A percentile compares a stretch with the other conserved stretches of the same genome.
These are phyloP conservation scores for Philereme transversata DNA, from an alignment of 2,888 invertebrate genomes.

Conservation along the genomic window DNA sequence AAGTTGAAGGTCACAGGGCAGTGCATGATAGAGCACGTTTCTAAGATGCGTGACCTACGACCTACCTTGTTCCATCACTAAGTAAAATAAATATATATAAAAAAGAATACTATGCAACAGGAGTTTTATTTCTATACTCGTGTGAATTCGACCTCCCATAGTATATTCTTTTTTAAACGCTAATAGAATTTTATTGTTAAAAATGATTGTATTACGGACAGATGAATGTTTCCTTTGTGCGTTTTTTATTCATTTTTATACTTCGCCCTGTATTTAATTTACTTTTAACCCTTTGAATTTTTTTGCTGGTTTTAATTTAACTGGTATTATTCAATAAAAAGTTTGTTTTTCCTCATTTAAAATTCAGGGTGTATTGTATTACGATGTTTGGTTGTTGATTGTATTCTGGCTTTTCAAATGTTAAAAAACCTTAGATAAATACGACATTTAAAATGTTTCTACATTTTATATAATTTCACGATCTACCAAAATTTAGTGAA, in stretches of 20 bases:
- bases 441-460: no score
- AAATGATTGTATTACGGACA: constrained; percentile 33
- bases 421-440: no score
- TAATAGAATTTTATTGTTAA: constrained; percentile 27
- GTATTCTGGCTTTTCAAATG: not conserved
- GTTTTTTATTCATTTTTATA: constrained; percentile 35
- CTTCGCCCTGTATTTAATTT: constrained; percentile 21
- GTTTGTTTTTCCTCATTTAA: constrained; percentile 9
- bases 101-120: no score
- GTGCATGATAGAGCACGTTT: no score
- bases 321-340: constrained; percentile 24
- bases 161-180: not conserved
- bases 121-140: no score
- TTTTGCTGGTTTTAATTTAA: constrained; percentile 16
- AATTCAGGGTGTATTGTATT: not conserved
- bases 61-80: no score
- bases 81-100: no score
- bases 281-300: constrained; percentile 24
- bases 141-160: not conserved
- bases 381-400: not conserved
- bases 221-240: constrained; percentile 35
- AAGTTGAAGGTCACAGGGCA: no score
- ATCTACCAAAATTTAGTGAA: no score
- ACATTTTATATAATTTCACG: no score
- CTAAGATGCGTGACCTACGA: no score